Conservation (phyloP, 2,888 invertebrate species). For the Dermolepida albohirtum region DNA sequence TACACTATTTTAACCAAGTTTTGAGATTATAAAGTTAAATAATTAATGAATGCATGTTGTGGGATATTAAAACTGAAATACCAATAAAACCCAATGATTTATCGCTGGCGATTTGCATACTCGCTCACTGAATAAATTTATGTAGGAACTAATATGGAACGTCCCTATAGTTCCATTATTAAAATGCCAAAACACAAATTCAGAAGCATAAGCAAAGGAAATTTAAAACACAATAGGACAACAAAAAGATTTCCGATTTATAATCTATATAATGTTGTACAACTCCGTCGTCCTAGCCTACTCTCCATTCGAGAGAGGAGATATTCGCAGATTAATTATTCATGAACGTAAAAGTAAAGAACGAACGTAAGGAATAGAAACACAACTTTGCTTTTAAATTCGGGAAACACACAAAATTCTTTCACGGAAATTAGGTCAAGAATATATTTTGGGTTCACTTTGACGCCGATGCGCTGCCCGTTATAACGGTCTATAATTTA, state of each 20-base stretch:
- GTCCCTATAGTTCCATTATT: no score
- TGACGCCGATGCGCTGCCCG: background rate
- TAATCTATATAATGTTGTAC: conserved; percentile 5
- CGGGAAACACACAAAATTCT: conserved; percentile 1
- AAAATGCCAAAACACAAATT: no score
- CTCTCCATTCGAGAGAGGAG: background rate
- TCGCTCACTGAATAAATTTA: no score
- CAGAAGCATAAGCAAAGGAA: background rate
- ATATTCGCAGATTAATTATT: conserved; percentile 25
- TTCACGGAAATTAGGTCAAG: conserved; percentile 12
- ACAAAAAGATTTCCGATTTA: conserved; percentile 19
- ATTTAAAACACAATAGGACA: conserved; percentile 1
- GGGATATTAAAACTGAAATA: no score
- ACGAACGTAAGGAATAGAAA: conserved; percentile 3
- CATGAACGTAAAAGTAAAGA: conserved; percentile 9
- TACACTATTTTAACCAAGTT: no score
- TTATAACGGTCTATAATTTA: conserved; percentile 28
- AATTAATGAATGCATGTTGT: no score
- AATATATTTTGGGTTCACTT: conserved; percentile 1
- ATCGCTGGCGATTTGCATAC: no score
- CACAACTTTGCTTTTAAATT: conserved; percentile 8
- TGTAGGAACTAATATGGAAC: no score
- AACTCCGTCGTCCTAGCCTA: conserved; percentile 7
- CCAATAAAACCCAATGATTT: no score
- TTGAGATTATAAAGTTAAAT: no score